phyloP scores from a whole-genome alignment of 2,113 vertebrate species.

The Microcebus lehilahytsara region DNA sequence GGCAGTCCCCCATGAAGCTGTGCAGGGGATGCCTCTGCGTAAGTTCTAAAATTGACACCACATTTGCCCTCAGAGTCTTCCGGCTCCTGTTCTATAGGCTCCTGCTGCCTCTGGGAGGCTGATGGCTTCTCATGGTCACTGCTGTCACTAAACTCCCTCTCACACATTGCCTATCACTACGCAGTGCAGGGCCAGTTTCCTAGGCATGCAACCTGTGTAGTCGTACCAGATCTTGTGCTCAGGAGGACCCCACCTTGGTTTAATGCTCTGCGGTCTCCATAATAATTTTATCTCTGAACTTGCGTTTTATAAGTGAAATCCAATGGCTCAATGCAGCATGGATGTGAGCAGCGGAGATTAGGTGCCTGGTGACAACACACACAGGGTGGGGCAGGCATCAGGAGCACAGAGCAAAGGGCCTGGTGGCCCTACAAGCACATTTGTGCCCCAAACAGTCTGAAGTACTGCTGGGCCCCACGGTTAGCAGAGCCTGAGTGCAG shows the following conservation, averaged over 20 bases:
- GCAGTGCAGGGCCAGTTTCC: neutral
- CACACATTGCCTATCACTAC: fast-evolving
- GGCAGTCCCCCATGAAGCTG: neutral
- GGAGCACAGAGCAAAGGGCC: neutral
- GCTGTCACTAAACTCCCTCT: neutral
- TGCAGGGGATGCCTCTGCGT: neutral
- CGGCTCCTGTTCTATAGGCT: neutral
- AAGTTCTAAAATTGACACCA: neutral
- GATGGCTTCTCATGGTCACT: neutral
- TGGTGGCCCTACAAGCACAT: fast-evolving
- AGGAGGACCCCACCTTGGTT: neutral
- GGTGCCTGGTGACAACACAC: neutral
- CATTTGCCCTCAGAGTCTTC: neutral
- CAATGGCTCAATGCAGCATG: neutral
- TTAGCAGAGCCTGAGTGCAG: neutral
- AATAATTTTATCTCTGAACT: neutral
- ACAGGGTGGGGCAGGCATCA: neutral
- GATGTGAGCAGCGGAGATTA: neutral
- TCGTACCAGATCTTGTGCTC: neutral
- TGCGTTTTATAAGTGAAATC: neutral
- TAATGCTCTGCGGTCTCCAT: neutral
- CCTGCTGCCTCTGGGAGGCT: neutral
- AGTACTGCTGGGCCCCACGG: neutral
- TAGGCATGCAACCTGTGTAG: neutral
- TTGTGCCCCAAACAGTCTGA: neutral